These are phyloP conservation scores for Toxotes chatareus DNA, from an alignment of 2,113 vertebrate species.

Conservation along the genomic window DNA sequence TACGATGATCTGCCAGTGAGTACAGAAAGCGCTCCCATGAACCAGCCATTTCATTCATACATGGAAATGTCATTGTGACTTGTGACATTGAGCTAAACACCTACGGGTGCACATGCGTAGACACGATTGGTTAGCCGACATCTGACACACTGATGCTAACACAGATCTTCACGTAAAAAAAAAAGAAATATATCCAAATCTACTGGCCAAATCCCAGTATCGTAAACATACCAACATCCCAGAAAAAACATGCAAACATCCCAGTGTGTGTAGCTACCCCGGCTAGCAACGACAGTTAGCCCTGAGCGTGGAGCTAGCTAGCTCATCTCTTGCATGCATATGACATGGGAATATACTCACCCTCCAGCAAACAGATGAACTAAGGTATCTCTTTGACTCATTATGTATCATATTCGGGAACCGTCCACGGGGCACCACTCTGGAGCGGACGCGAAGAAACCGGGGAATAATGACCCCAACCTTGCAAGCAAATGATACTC, in stretches of 20 bases:
- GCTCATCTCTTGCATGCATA: neutral
- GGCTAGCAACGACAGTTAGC: conserved; percentile 30
- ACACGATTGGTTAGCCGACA: neutral
- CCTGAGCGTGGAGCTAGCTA: conserved; percentile 42
- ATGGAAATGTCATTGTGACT: conserved; percentile 50
- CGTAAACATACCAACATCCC: neutral
- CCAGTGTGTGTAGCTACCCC: neutral
- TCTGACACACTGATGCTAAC: neutral
- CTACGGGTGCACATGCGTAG: neutral
- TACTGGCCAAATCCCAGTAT: neutral
- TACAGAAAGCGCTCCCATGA: neutral
- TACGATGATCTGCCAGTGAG: no score
- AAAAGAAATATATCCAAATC: no score
- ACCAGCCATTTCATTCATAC: conserved; percentile 31
- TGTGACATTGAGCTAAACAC: conserved; percentile 51
- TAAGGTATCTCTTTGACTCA: conserved; percentile 95
- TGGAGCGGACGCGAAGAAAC: neutral
- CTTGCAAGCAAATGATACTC: conserved; percentile 10
- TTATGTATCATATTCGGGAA: conserved; percentile 89
- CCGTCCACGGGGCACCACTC: conserved; percentile 58
- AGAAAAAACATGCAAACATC: neutral
- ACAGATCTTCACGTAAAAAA: neutral
- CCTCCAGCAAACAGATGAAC: conserved; percentile 97
- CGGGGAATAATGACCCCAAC: conserved; percentile 23
- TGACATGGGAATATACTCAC: conserved; percentile 81